Evolutionary conservation across 2,888 invertebrate species (phyloP).

Genomic region (Dromius quadrimaculatus): DNA sequence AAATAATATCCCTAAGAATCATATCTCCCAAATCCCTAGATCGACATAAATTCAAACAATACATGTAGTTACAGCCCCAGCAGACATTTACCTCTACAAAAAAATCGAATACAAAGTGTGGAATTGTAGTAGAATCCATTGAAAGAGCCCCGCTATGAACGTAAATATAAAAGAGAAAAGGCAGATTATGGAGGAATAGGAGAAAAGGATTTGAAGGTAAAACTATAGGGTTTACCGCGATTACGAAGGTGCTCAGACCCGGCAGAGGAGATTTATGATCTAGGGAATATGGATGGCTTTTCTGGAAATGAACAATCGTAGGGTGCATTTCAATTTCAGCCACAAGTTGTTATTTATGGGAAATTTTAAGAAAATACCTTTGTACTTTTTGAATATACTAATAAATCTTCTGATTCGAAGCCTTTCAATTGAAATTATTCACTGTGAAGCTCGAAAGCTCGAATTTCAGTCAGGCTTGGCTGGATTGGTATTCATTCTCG

Average conservation of each 20-base stretch:
- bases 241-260: neutral
- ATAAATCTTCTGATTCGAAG: neutral
- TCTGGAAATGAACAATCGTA: conserved; percentile 13
- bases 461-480: neutral
- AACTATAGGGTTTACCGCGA: conserved; percentile 25
- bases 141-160: neutral
- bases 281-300: neutral
- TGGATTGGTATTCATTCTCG: neutral
- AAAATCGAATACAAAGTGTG: neutral
- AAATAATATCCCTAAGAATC: neutral
- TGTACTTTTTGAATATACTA: neutral
- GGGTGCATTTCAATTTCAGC: conserved; percentile 12
- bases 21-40: neutral
- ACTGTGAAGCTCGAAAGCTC: no score
- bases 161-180: conserved; percentile 19
- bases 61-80: neutral
- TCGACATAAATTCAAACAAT: neutral
- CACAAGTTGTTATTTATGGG: conserved; percentile 18
- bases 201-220: conserved; percentile 28
- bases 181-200: conserved; percentile 22
- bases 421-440: neutral
- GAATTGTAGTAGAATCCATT: neutral
- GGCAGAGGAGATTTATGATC: neutral
- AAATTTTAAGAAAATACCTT: neutral
- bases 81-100: neutral